A percentile compares a stretch with the other conserved stretches of the same genome.
Evolutionary conservation across 2,888 invertebrate genomes (phyloP).

Genomic region (Pyrgus malvae): DNA sequence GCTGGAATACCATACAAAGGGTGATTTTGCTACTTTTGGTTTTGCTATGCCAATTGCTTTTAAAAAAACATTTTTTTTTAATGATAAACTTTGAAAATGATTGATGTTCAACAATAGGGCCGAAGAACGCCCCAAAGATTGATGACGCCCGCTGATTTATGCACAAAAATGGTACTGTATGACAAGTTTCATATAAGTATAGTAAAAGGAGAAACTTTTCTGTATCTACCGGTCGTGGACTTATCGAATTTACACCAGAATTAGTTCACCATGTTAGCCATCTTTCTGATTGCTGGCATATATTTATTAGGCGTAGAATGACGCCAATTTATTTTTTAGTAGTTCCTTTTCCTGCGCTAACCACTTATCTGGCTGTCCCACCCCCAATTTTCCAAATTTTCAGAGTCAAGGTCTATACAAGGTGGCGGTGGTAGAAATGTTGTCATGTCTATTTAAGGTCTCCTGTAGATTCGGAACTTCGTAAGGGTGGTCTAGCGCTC

Average conservation of each 20-base stretch:
- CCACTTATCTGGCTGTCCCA: conserved; percentile 2
- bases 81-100: background rate
- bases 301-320: background rate
- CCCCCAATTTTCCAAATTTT: conserved; percentile 9
- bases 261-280: background rate
- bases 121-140: background rate
- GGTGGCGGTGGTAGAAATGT: background rate
- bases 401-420: conserved; percentile 1
- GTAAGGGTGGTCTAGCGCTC: background rate
- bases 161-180: background rate
- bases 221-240: background rate
- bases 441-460: background rate
- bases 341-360: background rate
- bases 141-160: background rate
- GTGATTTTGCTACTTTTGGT: background rate
- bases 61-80: background rate
- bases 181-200: background rate
- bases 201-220: background rate
- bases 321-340: conserved; percentile 23
- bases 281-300: background rate
- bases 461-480: background rate
- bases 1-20: background rate
- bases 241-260: background rate
- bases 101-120: background rate
- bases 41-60: background rate